A percentile compares a stretch with the other conserved stretches of the same genome.
phyloP scores from a whole-genome alignment of 1,140 invertebrate genomes.

The Bombus superbus region DNA sequence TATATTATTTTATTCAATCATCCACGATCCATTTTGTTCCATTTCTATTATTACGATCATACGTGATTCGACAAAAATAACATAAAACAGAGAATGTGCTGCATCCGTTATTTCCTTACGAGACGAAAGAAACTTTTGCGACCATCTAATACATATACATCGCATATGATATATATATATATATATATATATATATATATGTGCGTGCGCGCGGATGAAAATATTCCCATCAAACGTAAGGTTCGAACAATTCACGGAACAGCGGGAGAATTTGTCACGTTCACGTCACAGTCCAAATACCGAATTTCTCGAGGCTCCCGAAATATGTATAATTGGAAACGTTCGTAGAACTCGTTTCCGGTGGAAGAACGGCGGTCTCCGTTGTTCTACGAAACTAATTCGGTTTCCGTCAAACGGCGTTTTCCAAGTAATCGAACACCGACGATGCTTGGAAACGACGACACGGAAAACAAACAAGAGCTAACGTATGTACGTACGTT shows the following conservation, averaged over 20 bases:
- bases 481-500: not conserved
- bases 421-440: not conserved
- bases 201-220: too few relatives aligned
- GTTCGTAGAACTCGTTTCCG: not conserved
- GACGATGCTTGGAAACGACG: not conserved
- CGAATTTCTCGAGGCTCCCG: not conserved
- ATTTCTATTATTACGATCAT: too few relatives aligned
- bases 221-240: not conserved
- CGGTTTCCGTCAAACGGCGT: not conserved
- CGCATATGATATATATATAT: too few relatives aligned
- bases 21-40: too few relatives aligned
- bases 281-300: not conserved
- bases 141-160: too few relatives aligned
- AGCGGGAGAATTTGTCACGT: not conserved
- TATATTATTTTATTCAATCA: too few relatives aligned
- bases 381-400: slow-evolving; percentile 8
- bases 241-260: not conserved
- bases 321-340: slow-evolving; percentile 19
- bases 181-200: too few relatives aligned
- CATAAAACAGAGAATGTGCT: too few relatives aligned
- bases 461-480: not conserved
- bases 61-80: too few relatives aligned
- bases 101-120: too few relatives aligned
- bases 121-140: too few relatives aligned
- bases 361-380: not conserved